Conservation (phyloP, 2,888 invertebrate genomes). For the Apeira syringaria region DNA sequence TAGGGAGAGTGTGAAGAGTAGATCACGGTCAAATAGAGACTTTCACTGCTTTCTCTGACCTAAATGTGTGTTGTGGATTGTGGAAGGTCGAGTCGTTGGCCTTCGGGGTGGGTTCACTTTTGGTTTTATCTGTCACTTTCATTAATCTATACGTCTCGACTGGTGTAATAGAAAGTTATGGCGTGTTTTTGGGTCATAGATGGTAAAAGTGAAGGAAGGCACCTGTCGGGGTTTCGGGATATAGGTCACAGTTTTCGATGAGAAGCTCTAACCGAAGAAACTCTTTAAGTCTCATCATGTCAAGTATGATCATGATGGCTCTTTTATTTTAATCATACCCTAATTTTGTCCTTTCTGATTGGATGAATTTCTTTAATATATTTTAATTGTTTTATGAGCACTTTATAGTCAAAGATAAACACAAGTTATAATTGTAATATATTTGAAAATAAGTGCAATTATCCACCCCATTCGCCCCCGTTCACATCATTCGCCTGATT, state of each 20-base stretch:
- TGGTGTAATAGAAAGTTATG: slow-evolving; percentile 57
- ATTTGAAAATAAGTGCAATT: too few relatives aligned
- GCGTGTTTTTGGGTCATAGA: slow-evolving; percentile 50
- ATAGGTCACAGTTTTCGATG: slow-evolving; percentile 30
- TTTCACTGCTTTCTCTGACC: slow-evolving; percentile 78
- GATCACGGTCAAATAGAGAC: slow-evolving; percentile 69
- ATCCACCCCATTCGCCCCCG: too few relatives aligned
- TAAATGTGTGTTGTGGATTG: slow-evolving; percentile 66
- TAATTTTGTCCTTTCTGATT: too few relatives aligned
- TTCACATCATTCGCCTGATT: too few relatives aligned
- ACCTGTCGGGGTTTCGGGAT: slow-evolving; percentile 19
- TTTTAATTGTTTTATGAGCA: too few relatives aligned
- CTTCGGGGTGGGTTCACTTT: slow-evolving; percentile 71
- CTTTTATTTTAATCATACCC: too few relatives aligned
- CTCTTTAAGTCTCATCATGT: too few relatives aligned
- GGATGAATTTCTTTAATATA: too few relatives aligned
- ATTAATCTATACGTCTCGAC: slow-evolving; percentile 49
- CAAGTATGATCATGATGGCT: too few relatives aligned
- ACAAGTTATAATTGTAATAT: too few relatives aligned
- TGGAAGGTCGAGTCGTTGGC: slow-evolving; percentile 66
- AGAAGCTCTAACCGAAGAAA: not conserved
- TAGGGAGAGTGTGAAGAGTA: slow-evolving; percentile 67
- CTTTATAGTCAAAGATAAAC: too few relatives aligned
- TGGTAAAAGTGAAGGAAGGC: slow-evolving; percentile 43
- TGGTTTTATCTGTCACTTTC: slow-evolving; percentile 76